Evolutionary conservation across 2,113 vertebrate genomes (phyloP).

Genomic region (Loxodonta africana): DNA sequence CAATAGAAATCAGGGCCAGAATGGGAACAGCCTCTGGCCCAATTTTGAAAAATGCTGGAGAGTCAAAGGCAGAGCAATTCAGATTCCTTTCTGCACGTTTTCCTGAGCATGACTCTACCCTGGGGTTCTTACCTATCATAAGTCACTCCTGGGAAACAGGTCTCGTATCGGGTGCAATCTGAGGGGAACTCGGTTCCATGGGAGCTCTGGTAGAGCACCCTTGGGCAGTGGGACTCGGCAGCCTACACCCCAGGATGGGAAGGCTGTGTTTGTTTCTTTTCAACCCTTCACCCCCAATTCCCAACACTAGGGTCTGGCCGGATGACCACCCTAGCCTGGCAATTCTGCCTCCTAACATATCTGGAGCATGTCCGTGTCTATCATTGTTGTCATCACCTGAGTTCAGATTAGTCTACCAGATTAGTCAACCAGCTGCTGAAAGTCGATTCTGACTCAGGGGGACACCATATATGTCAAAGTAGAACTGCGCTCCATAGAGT

Average conservation of each 20-base stretch:
- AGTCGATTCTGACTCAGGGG: too few relatives aligned
- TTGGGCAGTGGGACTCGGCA: not conserved
- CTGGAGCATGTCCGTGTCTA: not conserved
- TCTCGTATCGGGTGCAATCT: not conserved
- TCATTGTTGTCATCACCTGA: not conserved
- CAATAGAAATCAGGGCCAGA: not conserved
- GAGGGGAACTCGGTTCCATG: accelerated
- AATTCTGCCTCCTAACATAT: not conserved
- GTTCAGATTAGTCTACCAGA: not conserved
- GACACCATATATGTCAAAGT: too few relatives aligned
- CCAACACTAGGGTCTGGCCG: accelerated
- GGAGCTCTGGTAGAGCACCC: not conserved
- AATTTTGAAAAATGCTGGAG: not conserved
- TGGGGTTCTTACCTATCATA: not conserved
- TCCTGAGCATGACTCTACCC: not conserved
- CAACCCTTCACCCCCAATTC: not conserved
- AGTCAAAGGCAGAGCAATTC: not conserved
- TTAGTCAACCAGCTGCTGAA: not conserved
- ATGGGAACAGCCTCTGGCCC: not conserved
- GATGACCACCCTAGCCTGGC: not conserved
- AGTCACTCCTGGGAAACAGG: not conserved
- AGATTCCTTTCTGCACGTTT: not conserved
- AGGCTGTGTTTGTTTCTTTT: not conserved
- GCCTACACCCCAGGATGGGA: not conserved
- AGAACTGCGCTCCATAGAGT: too few relatives aligned